Evolutionary conservation across 2,797 vertebrate genomes (phyloP).

Genomic region (Rhinichthys osculus): DNA sequence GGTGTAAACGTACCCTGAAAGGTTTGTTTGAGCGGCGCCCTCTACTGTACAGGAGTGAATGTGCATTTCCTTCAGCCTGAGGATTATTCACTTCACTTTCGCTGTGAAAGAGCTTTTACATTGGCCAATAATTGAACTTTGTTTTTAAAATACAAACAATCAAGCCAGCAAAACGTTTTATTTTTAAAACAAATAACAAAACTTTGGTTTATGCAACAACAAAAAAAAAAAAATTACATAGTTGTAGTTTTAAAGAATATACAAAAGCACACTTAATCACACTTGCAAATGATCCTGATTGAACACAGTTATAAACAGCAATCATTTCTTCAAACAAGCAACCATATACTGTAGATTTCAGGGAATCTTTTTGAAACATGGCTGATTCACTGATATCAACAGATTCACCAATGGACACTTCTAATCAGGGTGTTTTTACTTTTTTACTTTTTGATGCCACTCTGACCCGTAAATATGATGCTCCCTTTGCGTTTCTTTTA

Average conservation of each 20-base stretch:
- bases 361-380: neutral
- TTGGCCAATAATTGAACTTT: neutral
- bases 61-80: too few species aligned
- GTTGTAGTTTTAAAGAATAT: neutral
- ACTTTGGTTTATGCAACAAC: neutral
- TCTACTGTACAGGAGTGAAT: too few species aligned
- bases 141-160: neutral
- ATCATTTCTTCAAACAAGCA: neutral
- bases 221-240: neutral
- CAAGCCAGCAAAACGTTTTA: neutral
- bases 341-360: neutral
- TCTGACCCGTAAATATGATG: neutral
- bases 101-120: neutral
- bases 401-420: neutral
- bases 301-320: neutral
- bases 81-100: neutral
- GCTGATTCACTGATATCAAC: neutral
- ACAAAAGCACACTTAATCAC: neutral
- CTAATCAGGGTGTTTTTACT: too few species aligned
- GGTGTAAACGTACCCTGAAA: too few species aligned
- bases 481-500: neutral
- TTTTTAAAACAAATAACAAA: neutral
- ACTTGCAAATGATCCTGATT: neutral
- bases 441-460: neutral
- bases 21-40: too few species aligned